Base-by-base conservation (phyloP, 2,797 vertebrate genomes). In the Neoniphon sammara region DNA sequence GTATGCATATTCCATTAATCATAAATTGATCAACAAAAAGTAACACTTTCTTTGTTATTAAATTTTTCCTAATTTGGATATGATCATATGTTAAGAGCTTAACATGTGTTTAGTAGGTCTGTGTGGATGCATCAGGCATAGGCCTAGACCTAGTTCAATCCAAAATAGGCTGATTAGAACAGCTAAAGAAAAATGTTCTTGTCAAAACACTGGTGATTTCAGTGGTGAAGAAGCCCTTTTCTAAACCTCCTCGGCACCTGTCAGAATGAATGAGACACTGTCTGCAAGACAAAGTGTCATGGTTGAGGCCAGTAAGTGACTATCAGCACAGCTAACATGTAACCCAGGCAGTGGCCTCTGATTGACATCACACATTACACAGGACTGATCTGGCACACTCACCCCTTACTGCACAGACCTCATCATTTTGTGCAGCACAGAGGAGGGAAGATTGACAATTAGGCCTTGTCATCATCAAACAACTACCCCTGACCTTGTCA, bases 141-240 rank as follows among this genome's bases (percentile, higher is more conserved):
- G 34, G 50, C 70, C 56, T 39, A 44, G 57, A 85, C 61, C 21
- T 56, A 70, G 71, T 84, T 85, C 64, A 72, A 74, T 84, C 82
- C 80, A 80, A 80, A 21, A n/a, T 63, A 69, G 81, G 72, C 71
- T 55, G 77, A 79, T 82, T 70, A 60, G 73, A 77, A 85, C 77
- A 85, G 73, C 75, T 62, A 72, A 68, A 59, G 60, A 79, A 85
- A 85, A 85, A 66, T 31, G 12, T 60, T 83, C 64, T 73, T 89
- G 88, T 90, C 86, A 89, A 86, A 91, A 90, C 83, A 84, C 50
- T 70, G 77, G 59, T 66, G 78, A 88, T 80, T 82, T 87, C 80
- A 52, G 73, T 52, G 64, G 66, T 75, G 83, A 88, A 83, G 67
- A 80, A 82, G 57, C 7, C 42, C 31, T 65, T 81, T 75, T 47